Conservation (phyloP, 2,797 vertebrate genomes). For the Poecilia wingei region DNA sequence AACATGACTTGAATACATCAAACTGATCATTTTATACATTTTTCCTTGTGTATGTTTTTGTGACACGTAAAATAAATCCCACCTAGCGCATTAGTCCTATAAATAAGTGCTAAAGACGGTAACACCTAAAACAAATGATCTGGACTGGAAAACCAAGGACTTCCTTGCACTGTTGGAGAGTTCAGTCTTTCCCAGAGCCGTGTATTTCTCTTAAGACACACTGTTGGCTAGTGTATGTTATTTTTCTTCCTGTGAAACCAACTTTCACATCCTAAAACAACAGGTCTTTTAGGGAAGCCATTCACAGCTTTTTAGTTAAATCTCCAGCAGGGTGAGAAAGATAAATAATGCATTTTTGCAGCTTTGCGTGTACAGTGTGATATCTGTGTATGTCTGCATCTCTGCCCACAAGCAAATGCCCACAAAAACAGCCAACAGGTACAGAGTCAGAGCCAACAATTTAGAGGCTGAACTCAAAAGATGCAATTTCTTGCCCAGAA, state of each 20-base stretch:
- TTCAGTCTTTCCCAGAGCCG: neutral
- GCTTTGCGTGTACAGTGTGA: conserved; percentile 17
- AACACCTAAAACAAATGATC: neutral
- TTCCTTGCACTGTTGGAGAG: neutral
- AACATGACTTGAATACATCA: neutral
- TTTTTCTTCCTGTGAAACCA: neutral
- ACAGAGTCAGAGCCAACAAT: conserved; percentile 8
- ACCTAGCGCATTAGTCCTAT: neutral
- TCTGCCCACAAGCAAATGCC: conserved; percentile 24
- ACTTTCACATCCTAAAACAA: conserved; percentile 14
- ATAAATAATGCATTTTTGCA: conserved; percentile 24
- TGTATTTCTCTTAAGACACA: conserved; percentile 2
- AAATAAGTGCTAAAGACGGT: neutral
- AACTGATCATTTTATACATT: neutral
- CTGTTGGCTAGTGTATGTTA: neutral
- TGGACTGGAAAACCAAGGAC: neutral
- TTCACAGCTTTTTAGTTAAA: conserved; percentile 43
- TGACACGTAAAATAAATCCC: neutral
- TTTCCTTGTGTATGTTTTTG: neutral
- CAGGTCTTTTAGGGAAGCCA: conserved; percentile 10
- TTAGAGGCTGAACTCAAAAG: conserved; percentile 18
- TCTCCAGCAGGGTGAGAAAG: conserved; percentile 20
- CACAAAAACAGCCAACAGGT: conserved; percentile 9
- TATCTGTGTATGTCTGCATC: conserved; percentile 14
- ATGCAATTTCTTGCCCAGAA: conserved; percentile 17